Conservation (phyloP, 2,797 vertebrate species). For the Capromys pilorides region DNA sequence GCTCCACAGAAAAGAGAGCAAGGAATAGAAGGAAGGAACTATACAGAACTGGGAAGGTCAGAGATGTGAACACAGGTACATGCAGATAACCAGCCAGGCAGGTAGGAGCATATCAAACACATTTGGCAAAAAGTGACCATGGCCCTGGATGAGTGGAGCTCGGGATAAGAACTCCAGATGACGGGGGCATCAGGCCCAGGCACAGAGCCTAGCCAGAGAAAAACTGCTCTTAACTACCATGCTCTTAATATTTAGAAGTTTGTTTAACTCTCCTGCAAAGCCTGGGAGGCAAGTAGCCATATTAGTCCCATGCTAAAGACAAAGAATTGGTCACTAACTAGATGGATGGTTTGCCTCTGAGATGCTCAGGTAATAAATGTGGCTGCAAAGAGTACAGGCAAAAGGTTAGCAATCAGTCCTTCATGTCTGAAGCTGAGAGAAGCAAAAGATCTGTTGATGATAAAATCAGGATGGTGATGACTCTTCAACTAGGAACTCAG, state of each 20-base stretch:
- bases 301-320: not conserved
- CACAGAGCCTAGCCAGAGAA: not conserved
- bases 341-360: not conserved
- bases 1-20: not conserved
- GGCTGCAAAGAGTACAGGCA: not conserved
- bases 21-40: not conserved
- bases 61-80: not conserved
- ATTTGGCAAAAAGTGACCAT: fast-evolving
- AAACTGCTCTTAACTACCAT: not conserved
- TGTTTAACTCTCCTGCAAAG: not conserved
- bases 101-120: not conserved
- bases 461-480: not conserved
- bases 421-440: not conserved
- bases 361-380: not conserved
- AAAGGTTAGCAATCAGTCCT: not conserved
- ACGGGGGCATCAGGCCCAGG: fast-evolving
- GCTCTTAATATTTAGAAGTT: not conserved
- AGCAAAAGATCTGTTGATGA: not conserved
- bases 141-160: not conserved
- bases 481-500: not conserved
- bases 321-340: not conserved
- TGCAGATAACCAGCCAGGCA: too few species aligned
- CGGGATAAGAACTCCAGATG: not conserved
- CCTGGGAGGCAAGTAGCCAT: not conserved
- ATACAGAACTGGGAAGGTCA: not conserved